A percentile compares a stretch with the other conserved stretches of the same genome.
These are phyloP conservation scores for Coracopsis vasa DNA, from an alignment of 2,113 vertebrate genomes.

Conservation along the genomic window DNA sequence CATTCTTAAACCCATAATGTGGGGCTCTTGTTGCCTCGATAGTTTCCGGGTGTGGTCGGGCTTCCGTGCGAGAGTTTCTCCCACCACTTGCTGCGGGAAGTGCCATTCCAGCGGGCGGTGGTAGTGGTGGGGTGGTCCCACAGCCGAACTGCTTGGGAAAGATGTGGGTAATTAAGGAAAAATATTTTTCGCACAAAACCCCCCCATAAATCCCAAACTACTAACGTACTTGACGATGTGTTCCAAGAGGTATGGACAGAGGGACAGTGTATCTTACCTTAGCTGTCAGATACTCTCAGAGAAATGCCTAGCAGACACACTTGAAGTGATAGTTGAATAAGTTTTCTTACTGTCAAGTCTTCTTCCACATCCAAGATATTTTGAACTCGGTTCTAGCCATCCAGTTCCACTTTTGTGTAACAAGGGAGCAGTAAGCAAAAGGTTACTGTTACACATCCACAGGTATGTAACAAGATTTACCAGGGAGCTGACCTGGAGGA, in stretches of 20 bases:
- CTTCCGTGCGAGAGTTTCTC: not conserved
- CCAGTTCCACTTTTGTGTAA: fast-evolving
- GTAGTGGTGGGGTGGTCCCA: not conserved
- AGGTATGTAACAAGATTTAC: fast-evolving
- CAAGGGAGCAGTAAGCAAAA: fast-evolving
- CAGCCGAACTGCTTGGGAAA: not conserved
- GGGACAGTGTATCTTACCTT: fast-evolving
- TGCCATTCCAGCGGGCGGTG: not conserved
- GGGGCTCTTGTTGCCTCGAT: not conserved
- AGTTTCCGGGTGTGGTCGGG: not conserved
- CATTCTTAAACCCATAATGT: fast-evolving
- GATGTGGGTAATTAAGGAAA: not conserved
- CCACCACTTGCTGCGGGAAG: not conserved
- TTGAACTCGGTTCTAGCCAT: too few relatives aligned
- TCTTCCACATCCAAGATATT: not conserved
- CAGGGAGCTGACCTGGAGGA: not conserved
- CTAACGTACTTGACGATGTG: fast-evolving
- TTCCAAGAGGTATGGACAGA: not conserved
- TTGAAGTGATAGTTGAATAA: fast-evolving
- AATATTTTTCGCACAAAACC: not conserved
- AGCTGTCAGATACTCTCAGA: fast-evolving
- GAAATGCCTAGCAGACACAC: not conserved
- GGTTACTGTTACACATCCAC: not conserved
- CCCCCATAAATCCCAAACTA: fast-evolving
- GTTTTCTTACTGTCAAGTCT: fast-evolving